These are phyloP conservation scores for Melikaiella ostensackeni DNA, from an alignment of 2,888 invertebrate genomes.

Conservation along the genomic window DNA sequence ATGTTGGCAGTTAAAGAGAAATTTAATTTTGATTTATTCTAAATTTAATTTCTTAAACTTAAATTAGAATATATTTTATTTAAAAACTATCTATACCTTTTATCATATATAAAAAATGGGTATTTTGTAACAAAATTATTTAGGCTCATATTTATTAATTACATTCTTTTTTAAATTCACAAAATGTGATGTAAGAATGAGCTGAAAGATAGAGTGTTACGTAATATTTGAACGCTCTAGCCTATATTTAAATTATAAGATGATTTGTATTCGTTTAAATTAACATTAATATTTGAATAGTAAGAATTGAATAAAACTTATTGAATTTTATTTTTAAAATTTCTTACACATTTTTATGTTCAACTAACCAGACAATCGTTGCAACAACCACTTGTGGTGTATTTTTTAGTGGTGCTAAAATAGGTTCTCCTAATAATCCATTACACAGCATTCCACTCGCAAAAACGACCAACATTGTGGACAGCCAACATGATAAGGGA, in stretches of 20 bases:
- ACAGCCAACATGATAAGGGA: conserved; percentile 98
- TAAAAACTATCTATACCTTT: not conserved
- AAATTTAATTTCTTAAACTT: too few species aligned
- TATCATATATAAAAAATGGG: not conserved
- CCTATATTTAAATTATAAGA: not conserved
- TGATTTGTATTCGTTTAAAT: not conserved
- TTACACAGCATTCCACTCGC: conserved; percentile 98
- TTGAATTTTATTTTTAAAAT: not conserved
- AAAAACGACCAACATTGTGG: conserved; percentile 98
- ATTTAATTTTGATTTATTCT: too few species aligned
- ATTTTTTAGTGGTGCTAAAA: conserved; percentile 96
- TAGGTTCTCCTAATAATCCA: conserved; percentile 96
- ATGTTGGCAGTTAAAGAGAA: too few species aligned
- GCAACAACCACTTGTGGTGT: conserved; percentile 95
- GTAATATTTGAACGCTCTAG: not conserved
- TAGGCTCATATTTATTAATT: not conserved
- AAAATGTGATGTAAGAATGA: not conserved
- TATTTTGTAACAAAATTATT: not conserved
- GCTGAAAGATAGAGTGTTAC: not conserved
- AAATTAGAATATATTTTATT: not conserved
- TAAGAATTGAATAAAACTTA: not conserved
- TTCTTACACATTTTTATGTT: conserved; percentile 21
- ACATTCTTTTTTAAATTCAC: conserved; percentile 6
- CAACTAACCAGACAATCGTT: conserved; percentile 91
- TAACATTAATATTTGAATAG: not conserved